Evolutionary conservation across 1,140 invertebrate species (phyloP), one percentile per base, ranked within the genome.

Genomic region (Heliconius congener): DNA sequence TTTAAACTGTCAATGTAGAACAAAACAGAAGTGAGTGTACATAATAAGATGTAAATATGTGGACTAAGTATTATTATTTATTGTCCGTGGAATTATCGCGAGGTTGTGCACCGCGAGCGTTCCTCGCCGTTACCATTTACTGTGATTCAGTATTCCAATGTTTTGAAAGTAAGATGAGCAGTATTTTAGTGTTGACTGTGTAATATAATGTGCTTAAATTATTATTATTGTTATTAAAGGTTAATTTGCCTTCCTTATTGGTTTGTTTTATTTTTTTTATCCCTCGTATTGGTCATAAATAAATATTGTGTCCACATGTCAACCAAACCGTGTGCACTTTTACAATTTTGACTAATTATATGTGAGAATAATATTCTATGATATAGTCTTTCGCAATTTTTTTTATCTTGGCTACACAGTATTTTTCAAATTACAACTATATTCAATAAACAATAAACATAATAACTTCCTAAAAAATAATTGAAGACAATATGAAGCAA

Each of bases 111-210:
- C 50, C 71, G 57, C 60, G 42, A 30, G 42, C 57, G 70, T 79
- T 73, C 66, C 70, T 55, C 74, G 72, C 78, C 71, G 87, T 90
- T 88, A 88, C 87, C 85, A 74, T 79, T 83, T 91, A 90, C 88
- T 94, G 90, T 90, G 85, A 87, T 89, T 83, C 91, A 91, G 88
- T 91, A 93, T 88, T 84, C 80, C 84, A 80, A 85, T 86, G 79
- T 88, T 83, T 86, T 88, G 79, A 84, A 84, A 80, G 55, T 89
- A 90, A 87, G 88, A 85, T 87, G 75, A 90, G 87, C 92, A 93
- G 92, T 93, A 94, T 93, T 94, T 91, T 92, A 94, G 90, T 83
- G 83, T 91, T 93, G 91, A 93, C 91, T 92, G 91, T 93, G 87
- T 93, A 91, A 88, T 92, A 89, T 93, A 90, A 90, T 92, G 86